Evolutionary conservation across 2,113 vertebrate species (phyloP), one percentile per base, ranked within the genome.

Genomic region (Mus spicilegus): DNA sequence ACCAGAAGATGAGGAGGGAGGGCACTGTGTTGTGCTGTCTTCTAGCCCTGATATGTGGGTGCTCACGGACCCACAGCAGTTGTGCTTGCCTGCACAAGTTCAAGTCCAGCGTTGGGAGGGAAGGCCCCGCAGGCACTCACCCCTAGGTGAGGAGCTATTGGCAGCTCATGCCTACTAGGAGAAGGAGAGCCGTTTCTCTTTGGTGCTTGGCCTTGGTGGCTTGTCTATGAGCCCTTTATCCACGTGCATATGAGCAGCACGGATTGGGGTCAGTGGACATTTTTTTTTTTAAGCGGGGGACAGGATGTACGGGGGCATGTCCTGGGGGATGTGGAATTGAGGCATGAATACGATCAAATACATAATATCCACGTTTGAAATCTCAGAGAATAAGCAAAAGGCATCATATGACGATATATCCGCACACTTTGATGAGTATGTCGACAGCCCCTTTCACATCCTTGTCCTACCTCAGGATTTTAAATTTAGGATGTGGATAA

Each of bases 401-500:
- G 28, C n/a, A 54, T 24, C 33, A 51, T n/a, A 26, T 22, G 49
- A 49, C 36, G 54, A 24, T 63, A 88, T 19, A 91, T 73, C 94
- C 14, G 51, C 51, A 42, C 65, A 69, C 39, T 69, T 94, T 95
- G 85, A 36, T 56, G 72, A 88, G 36, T 11, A 24, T 16, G 9
- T 30, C 22, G 76, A 30, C 11, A 76, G 24, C 69, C 3, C 4
- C 8, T 54, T 61, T 54, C 36, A 33, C 2, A 13, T 95, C 73
- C 58, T 93, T 92, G n/a, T 87, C 28, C 1, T 92, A 67, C 2
- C 89, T 89, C 33, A 51, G 63, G 56, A 56, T 24, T 6, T 95
- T 86, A 84, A 78, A 51, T 46, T 49, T 91, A 81, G 51, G 30
- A 77, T 89, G 61, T 96, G 46, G 89, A 33, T 58, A 82, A 82